phyloP scores from a whole-genome alignment of 2,888 invertebrate genomes.

The Nomada ferruginata region DNA sequence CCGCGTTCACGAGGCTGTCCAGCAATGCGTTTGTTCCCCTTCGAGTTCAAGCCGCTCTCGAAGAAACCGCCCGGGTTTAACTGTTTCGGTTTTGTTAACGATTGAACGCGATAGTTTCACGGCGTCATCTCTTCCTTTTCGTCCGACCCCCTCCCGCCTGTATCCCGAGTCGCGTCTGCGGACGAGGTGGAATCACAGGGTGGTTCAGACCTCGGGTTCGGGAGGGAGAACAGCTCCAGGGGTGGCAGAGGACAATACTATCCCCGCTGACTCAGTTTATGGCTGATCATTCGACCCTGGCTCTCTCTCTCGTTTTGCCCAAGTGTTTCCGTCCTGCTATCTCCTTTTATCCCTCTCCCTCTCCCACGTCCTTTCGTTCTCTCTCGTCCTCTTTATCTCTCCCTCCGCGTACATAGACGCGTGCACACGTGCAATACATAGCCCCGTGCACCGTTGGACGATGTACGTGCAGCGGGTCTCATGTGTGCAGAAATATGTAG shows the following conservation, averaged over 20 bases:
- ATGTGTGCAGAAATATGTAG: constrained; percentile 66
- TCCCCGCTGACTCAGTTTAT: constrained; percentile 80
- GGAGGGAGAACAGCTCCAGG: constrained; percentile 52
- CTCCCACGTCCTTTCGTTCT: constrained; percentile 37
- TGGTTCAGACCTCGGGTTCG: constrained; percentile 55
- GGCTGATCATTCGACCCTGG: constrained; percentile 81
- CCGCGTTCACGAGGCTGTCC: too few species aligned
- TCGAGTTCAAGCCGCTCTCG: neutral
- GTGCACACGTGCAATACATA: constrained; percentile 30
- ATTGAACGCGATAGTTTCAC: constrained; percentile 66
- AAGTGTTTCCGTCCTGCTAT: constrained; percentile 33
- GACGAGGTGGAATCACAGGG: constrained; percentile 71
- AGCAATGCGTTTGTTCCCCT: too few species aligned
- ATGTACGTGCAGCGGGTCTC: constrained; percentile 45
- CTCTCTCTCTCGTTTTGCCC: constrained; percentile 49
- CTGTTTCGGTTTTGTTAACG: constrained; percentile 53
- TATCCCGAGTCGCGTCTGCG: constrained; percentile 65
- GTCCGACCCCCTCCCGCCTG: constrained; percentile 43
- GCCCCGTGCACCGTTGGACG: constrained; percentile 17
- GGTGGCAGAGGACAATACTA: constrained; percentile 75
- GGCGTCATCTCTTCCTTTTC: constrained; percentile 64
- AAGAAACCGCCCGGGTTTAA: neutral
- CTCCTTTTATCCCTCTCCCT: constrained; percentile 43
- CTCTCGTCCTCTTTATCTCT: constrained; percentile 18
- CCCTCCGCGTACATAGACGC: constrained; percentile 40